phyloP scores from a whole-genome alignment of 2,888 invertebrate genomes.

The Aelia acuminata region DNA sequence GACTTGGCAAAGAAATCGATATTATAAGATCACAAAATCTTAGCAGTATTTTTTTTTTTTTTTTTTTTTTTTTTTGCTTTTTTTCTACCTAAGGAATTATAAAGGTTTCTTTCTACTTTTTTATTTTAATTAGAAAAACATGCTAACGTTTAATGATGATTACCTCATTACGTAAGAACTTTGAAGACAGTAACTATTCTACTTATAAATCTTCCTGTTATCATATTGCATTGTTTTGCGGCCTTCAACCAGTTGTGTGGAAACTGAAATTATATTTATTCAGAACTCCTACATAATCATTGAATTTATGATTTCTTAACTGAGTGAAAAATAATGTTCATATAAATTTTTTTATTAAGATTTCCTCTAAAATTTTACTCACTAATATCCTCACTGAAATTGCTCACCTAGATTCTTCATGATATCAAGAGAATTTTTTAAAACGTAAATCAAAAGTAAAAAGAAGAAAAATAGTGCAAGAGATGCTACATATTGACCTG shows the following conservation, averaged over 20 bases:
- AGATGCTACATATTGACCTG: too few species aligned
- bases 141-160: not conserved
- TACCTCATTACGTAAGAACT: not conserved
- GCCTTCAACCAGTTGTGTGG: not conserved
- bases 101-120: not conserved
- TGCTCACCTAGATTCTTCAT: too few species aligned
- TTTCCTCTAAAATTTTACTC: too few species aligned
- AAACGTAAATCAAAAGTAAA: too few species aligned
- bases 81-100: not conserved
- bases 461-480: too few species aligned
- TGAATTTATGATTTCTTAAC: not conserved
- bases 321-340: not conserved
- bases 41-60: not conserved
- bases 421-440: too few species aligned
- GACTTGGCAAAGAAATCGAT: not conserved
- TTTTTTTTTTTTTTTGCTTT: too few species aligned
- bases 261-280: not conserved
- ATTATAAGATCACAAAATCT: not conserved
- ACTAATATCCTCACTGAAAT: too few species aligned
- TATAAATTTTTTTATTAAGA: not conserved
- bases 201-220: constrained; percentile 18
- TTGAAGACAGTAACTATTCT: not conserved
- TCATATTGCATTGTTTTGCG: constrained; percentile 15
- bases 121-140: not conserved
- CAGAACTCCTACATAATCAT: not conserved